A percentile compares a stretch with the other conserved stretches of the same genome.
phyloP scores from a whole-genome alignment of 2,888 invertebrate genomes.

The Cephus sareptanus region DNA sequence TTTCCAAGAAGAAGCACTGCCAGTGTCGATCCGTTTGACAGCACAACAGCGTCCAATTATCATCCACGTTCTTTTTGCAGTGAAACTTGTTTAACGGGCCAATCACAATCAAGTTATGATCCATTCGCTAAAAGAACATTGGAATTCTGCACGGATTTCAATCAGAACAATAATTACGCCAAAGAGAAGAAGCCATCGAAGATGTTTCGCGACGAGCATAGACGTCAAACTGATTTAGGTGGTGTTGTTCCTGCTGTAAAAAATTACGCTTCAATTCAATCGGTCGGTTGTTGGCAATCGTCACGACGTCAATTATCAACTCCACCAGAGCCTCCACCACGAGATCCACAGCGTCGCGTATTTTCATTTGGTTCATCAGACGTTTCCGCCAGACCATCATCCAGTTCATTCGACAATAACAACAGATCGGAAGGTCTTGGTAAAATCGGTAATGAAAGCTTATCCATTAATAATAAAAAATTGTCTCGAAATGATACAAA shows the following conservation, averaged over 20 bases:
- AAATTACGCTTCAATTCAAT: background rate
- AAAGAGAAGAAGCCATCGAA: background rate
- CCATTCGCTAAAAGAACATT: background rate
- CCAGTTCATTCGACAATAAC: background rate
- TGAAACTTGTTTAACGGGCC: background rate
- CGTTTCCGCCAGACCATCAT: background rate
- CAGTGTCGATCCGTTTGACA: background rate
- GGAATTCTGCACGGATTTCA: background rate
- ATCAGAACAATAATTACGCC: conserved; percentile 3
- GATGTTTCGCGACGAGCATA: background rate
- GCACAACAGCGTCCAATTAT: background rate
- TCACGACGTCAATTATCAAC: conserved; percentile 36
- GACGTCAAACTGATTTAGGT: background rate
- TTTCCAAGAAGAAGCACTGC: conserved; percentile 1
- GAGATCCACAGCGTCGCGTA: conserved; percentile 73
- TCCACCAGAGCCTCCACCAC: conserved; percentile 85
- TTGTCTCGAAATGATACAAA: background rate
- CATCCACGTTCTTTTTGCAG: background rate
- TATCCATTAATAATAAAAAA: background rate
- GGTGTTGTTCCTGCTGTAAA: background rate
- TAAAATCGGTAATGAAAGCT: background rate
- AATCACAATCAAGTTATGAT: background rate
- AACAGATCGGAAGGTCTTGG: background rate
- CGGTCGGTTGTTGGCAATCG: background rate
- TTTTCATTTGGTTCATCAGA: conserved; percentile 27